phyloP scores from a whole-genome alignment of 2,797 vertebrate genomes.

The Pelodytes ibericus region DNA sequence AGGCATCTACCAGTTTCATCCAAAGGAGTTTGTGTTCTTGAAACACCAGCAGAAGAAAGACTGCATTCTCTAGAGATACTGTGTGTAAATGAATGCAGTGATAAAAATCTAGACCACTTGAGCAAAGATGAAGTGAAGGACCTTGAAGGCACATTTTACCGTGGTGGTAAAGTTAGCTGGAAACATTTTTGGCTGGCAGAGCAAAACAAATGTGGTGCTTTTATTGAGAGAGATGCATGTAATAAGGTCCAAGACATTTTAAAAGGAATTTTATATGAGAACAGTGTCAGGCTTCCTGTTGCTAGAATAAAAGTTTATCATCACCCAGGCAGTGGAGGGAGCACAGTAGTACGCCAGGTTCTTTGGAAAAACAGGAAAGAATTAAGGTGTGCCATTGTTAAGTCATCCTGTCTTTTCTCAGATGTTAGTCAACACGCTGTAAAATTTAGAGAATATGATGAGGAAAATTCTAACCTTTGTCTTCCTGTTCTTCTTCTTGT shows the following conservation, averaged over 20 bases:
- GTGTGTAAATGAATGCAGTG: conserved; percentile 74
- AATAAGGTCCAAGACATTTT: conserved; percentile 62
- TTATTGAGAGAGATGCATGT: conserved; percentile 63
- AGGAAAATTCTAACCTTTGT: conserved; percentile 70
- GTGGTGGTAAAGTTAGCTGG: conserved; percentile 68
- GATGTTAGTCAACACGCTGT: conserved; percentile 74
- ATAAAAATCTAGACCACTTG: conserved; percentile 62
- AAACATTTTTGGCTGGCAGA: conserved; percentile 69
- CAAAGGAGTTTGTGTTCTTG: conserved; percentile 68
- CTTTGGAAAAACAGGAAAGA: conserved; percentile 78
- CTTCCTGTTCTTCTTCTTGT: conserved; percentile 78
- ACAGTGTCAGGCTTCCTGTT: conserved; percentile 62
- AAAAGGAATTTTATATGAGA: conserved; percentile 57
- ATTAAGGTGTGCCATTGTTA: conserved; percentile 78
- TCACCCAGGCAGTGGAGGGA: conserved; percentile 86
- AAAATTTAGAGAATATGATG: conserved; percentile 77
- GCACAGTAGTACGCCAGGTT: conserved; percentile 82
- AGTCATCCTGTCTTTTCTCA: conserved; percentile 62
- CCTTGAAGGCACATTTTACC: conserved; percentile 76
- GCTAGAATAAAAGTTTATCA: conserved; percentile 79
- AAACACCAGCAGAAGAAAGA: conserved; percentile 73
- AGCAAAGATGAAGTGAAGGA: conserved; percentile 65
- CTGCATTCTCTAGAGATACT: conserved; percentile 80
- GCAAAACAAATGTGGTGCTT: conserved; percentile 58
- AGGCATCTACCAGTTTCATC: conserved; percentile 74